Base-by-base conservation (phyloP, 2,888 invertebrate species). In the Belgica antarctica region DNA sequence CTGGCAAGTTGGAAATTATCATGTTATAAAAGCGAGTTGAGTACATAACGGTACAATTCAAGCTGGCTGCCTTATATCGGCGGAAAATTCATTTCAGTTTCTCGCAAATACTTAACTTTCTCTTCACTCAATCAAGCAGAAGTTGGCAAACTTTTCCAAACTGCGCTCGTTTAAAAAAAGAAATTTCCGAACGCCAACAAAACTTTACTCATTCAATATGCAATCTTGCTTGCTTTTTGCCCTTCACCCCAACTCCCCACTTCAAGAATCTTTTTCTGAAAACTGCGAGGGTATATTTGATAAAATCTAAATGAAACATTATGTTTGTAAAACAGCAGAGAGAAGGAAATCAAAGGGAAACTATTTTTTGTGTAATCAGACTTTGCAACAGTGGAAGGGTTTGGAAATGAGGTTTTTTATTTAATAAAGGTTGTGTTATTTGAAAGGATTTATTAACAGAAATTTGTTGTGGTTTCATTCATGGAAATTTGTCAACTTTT, bases 1-100 rank as follows among this genome's bases (percentile, higher is more conserved):
- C 47, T 66, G 65, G 65, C 65, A 66, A 66, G 65, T 66, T 47
- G 65, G 25, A 65, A 66, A 66, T 66, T 66, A 66, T 66, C 46
- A 66, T 66, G 65, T 66, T 66, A 66, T 41, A 47, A 47, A 36
- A 63, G 47, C 17, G 46, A 46, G 34, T 62, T 62, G 62, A 62
- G n/a, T 62, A 62, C 17, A 62, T 31, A 62, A 31, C 25, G n/a
- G 12, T 15, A 25, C 17, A 61, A 61, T 25, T 61, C 61, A 61
- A 61, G 25, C 34, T 8, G 25, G 61, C 61, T 61, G 61, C 28
- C 61, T 61, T 61, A 25, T 61, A 31, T 8, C 34, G 34, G 12
- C 34, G 34, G 34, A 31, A 31, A 31, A 31, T 31, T 31, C 12
- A 31, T 31, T 31, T 31, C 12, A 31, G 12, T 31, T 31, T 31